These are phyloP conservation scores for Sebastes glaucus DNA, from an alignment of 2,797 vertebrate species.

Conservation along the genomic window DNA sequence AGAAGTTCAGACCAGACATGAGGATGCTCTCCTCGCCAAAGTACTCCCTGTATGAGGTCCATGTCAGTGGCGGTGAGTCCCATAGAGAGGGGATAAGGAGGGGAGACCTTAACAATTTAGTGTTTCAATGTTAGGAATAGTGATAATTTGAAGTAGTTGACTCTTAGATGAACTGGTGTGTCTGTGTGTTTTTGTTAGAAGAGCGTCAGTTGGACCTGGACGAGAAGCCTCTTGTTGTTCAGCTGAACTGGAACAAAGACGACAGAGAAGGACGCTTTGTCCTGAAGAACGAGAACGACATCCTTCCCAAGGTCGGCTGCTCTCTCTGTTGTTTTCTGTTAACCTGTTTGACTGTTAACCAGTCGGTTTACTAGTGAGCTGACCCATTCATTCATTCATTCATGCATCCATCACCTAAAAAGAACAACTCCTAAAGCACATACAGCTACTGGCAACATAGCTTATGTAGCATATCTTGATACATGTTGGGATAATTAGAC, in stretches of 20 bases:
- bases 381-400: background rate
- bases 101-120: background rate
- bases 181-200: conserved; percentile 84
- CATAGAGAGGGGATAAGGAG: too few species aligned
- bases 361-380: background rate
- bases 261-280: conserved; percentile 97
- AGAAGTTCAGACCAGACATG: conserved; percentile 99
- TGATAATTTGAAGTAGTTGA: too few species aligned
- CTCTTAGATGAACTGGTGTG: conserved; percentile 1
- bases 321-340: background rate
- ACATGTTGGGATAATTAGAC: background rate
- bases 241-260: conserved; percentile 99
- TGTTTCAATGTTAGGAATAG: background rate
- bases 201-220: conserved; percentile 98
- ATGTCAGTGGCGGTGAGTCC: conserved; percentile 96
- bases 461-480: background rate
- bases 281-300: conserved; percentile 97
- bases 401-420: background rate
- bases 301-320: conserved; percentile 89
- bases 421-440: background rate
- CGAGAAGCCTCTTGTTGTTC: conserved; percentile 97
- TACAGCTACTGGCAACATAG: background rate
- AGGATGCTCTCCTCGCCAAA: conserved; percentile 97
- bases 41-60: conserved; percentile 97
- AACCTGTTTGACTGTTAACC: background rate